Percentiles rank a stretch among this genome's conserved stretches.
Conservation (phyloP, 2,113 vertebrate species). For the Brachyistius frenatus region DNA sequence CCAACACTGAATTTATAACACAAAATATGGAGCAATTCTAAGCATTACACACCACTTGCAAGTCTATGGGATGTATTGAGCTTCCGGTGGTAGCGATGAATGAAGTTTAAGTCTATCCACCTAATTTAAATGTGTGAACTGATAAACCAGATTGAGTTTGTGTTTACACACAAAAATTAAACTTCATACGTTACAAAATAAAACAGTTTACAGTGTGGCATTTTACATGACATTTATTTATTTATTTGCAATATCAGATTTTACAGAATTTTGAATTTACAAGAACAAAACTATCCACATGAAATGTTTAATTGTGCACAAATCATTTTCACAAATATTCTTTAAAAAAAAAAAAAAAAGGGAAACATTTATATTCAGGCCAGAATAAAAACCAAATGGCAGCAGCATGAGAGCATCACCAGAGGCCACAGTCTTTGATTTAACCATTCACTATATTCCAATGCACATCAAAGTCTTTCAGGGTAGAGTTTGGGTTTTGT, state of each 20-base stretch:
- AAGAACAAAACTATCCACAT: conserved; percentile 81
- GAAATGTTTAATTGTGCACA: conserved; percentile 77
- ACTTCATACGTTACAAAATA: conserved; percentile 1
- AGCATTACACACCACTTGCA: too few species aligned
- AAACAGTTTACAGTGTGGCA: conserved; percentile 39
- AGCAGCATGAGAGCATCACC: background rate
- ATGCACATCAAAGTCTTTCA: conserved; percentile 42
- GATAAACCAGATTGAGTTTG: background rate
- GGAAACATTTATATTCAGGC: conserved; percentile 50
- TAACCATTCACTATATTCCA: conserved; percentile 32
- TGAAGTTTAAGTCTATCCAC: too few species aligned
- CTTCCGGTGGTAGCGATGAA: too few species aligned
- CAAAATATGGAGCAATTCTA: too few species aligned
- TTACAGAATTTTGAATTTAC: conserved; percentile 80
- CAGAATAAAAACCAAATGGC: conserved; percentile 50
- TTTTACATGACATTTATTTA: conserved; percentile 79
- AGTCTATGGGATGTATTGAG: too few species aligned
- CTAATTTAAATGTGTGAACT: background rate
- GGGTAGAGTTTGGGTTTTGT: conserved; percentile 25
- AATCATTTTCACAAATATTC: conserved; percentile 50
- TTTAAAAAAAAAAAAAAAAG: conserved; percentile 34
- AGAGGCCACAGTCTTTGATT: conserved; percentile 23
- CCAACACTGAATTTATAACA: too few species aligned
- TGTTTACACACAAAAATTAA: background rate
- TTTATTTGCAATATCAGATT: conserved; percentile 83